Evolutionary conservation across 2,113 vertebrate genomes (phyloP).

Genomic region (Cyanocitta stelleri): DNA sequence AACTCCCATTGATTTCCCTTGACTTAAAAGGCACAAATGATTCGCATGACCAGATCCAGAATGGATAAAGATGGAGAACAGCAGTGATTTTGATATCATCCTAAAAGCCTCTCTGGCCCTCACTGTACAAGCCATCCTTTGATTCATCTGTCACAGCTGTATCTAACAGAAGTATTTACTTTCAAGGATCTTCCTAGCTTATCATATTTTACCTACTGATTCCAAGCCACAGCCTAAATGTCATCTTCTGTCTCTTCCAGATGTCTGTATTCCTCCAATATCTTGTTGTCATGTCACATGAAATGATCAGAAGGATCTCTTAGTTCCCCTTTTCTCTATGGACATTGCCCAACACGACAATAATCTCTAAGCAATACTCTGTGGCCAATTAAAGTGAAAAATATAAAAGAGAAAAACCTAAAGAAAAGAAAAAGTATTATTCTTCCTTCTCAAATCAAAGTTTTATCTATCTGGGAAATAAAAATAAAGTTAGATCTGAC

Average conservation of each 20-base stretch:
- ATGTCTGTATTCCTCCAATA: neutral
- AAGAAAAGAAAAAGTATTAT: neutral
- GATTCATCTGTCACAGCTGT: constrained; percentile 9
- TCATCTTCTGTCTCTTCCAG: neutral
- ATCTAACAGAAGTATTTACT: constrained; percentile 4
- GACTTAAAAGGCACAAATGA: constrained; percentile 48
- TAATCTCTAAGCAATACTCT: neutral
- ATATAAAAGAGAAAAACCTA: neutral
- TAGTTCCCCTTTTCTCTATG: neutral
- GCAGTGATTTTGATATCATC: neutral
- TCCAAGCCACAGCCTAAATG: neutral
- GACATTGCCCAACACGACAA: neutral
- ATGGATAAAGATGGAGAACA: constrained; percentile 42
- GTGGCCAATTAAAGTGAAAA: neutral
- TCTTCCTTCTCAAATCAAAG: neutral
- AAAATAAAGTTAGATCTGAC: neutral
- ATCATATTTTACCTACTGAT: neutral
- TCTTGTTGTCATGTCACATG: neutral
- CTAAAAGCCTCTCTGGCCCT: neutral
- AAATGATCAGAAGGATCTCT: neutral
- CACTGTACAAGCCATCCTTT: neutral
- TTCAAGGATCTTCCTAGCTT: neutral
- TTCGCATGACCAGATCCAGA: constrained; percentile 28
- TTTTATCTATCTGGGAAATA: neutral
- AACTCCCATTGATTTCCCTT: constrained; percentile 56